Base-by-base conservation (phyloP, 2,888 invertebrate genomes). In the Drosophila histrio region DNA sequence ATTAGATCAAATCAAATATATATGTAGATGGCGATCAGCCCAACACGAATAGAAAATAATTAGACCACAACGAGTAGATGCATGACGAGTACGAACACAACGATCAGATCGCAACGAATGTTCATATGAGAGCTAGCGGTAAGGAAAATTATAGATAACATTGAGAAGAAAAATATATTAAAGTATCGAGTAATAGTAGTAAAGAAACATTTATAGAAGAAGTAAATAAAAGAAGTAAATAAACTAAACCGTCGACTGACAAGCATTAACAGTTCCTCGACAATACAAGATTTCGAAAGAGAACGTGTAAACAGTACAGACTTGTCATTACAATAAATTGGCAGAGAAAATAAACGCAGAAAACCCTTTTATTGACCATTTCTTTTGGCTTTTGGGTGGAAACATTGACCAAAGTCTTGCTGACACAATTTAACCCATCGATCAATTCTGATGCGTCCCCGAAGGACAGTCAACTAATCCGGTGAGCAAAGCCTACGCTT, bases 371-470 rank as follows among this genome's bases (percentile, higher is more conserved):
- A 60, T 44, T 52, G 52, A 15, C 22, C n/a, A 44, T 52, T 26
- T 5, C 15, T 5, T 43, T 52, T 19, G 15, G 22, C 43, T 44
- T 50, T 52, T 15, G 26, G 17, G 8, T 19, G 3, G 34, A 28
- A 26, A 1, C 26, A n/a, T 28, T 32, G 43, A 15, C 13, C 17
- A 47, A 47, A 43, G 52, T 39, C 19, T 43, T 49, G 26, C 30
- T 19, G 49, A 53, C 26, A 28, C 47, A 52, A 47, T 34, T 50
- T 50, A 41, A 47, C 49, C 44, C 70, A 85, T 85, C 86, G 78
- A 87, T 85, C 88, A 86, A 72, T 75, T 72, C 47, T 49, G 64
- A 73, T 36, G 32, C 41, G 59, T 58, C 53, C 60, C 73, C 65
- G 11, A 66, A 61, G 66, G 76, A 44, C 58, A 28, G 54, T 49